Evolutionary conservation across 2,113 vertebrate genomes (phyloP), one percentile per base, ranked within the genome.

Genomic region (Aegithalos caudatus): DNA sequence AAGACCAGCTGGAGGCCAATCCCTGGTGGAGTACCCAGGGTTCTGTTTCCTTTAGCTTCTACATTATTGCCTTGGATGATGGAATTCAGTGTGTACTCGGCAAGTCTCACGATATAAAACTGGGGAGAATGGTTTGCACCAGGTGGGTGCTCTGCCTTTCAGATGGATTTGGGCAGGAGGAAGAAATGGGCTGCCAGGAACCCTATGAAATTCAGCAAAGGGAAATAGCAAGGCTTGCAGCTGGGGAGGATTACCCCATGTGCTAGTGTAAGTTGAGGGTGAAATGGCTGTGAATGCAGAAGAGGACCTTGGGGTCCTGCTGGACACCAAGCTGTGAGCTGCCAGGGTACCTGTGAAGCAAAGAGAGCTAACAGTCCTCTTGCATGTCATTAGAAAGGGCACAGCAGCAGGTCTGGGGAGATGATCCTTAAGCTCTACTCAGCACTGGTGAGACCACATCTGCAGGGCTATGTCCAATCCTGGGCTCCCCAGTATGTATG

Each of bases 401-500:
- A 17, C 5, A 14, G 18, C 12, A 56, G 19, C 29, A 56, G 40
- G 4, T 56, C 19, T 31, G 24, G 40, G 19, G 14, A 64, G 29
- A 33, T 74, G 50, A 47, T n/a, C 15, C n/a, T n/a, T 54, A 9
- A 4, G 4, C 23, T 31, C 28, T 27, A 2, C 35, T 65, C n/a
- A 48, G 40, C n/a, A 12, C 29, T 40, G 40, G 7, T 65, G 60
- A 54, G 14, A 64, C 18, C 42, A 21, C 29, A n/a, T 38, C n/a
- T 73, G 50, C 58, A 65, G 58, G 48, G 7, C 58, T 64, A 19
- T 73, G 69, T 28, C 28, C 40, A 56, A 0, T 38, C 50, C 50
- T 56, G 40, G 40, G 15, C 23, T 44, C n/a, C 23, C 12, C 40
- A 56, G 19, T 19, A 15, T 0, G 1, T 14, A 12, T 0, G 1